Percentiles rank a stretch among this genome's conserved stretches.
Evolutionary conservation across 2,113 vertebrate genomes (phyloP).

Genomic region (Myrmecophaga tridactyla): DNA sequence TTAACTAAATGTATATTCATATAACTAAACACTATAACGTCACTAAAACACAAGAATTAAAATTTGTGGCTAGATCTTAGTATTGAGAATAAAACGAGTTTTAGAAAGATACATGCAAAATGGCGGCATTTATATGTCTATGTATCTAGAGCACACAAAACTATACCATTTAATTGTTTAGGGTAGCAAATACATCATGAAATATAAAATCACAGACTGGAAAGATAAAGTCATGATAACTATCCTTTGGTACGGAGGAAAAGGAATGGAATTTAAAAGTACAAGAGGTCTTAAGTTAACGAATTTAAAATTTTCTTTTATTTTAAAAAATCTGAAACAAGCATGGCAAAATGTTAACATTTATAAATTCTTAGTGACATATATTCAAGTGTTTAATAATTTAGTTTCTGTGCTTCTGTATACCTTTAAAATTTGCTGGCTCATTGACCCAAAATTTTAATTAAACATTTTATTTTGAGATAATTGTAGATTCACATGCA

Average conservation of each 20-base stretch:
- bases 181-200: background rate
- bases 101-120: slow-evolving; percentile 4
- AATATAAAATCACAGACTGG: background rate
- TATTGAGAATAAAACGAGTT: slow-evolving; percentile 9
- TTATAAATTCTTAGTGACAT: background rate
- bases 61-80: background rate
- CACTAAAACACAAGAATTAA: background rate
- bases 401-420: background rate
- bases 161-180: background rate
- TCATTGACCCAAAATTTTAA: background rate
- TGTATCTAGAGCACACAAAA: background rate
- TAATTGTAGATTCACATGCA: background rate
- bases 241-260: background rate
- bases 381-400: background rate
- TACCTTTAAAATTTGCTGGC: background rate
- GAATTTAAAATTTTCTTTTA: background rate
- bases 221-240: background rate
- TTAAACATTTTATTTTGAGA: background rate
- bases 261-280: background rate
- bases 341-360: background rate
- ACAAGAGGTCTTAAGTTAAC: background rate
- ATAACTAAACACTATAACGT: background rate
- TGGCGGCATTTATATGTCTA: background rate
- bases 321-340: background rate
- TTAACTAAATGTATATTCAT: background rate